Base-by-base conservation (phyloP, 1,140 invertebrate genomes). In the Orius laevigatus region DNA sequence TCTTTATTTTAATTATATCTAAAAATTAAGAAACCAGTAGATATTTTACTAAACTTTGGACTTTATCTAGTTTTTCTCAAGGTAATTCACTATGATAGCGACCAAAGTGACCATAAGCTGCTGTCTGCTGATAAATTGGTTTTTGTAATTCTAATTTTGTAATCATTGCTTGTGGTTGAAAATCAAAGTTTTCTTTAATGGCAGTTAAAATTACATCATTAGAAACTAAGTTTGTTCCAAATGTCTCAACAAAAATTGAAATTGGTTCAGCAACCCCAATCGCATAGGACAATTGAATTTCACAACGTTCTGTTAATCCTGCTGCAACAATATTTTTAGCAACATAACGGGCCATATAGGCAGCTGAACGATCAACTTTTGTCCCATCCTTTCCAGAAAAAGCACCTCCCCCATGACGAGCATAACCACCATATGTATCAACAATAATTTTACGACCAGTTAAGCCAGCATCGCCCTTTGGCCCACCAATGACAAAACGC, bases 31-130 rank as follows among this genome's bases (percentile, higher is more conserved):
- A n/a, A n/a, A n/a, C n/a, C n/a, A n/a, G n/a, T n/a, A n/a, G n/a
- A n/a, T n/a, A n/a, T n/a, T n/a, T n/a, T n/a, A n/a, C n/a, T n/a
- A n/a, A n/a, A n/a, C n/a, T n/a, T n/a, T n/a, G n/a, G n/a, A n/a
- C n/a, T n/a, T n/a, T n/a, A n/a, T n/a, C n/a, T n/a, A n/a, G n/a
- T n/a, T n/a, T n/a, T n/a, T n/a, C n/a, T n/a, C n/a, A n/a, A n/a
- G n/a, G n/a, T n/a, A n/a, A n/a, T n/a, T n/a, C n/a, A n/a, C n/a
- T n/a, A n/a, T n/a, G n/a, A n/a, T n/a, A n/a, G 41, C 93, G 79
- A 41, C 96, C 96, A 70, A 99, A 99, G 68, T 99, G 96, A 34
- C 96, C 96, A 63, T 98, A 98, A 32, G 84, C 84, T 60, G 91
- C 93, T 39, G 95, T 99, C 59, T 83, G 82, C 68, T 96, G 88